Conservation (phyloP, 2,797 vertebrate species). For the Amazona finschi region DNA sequence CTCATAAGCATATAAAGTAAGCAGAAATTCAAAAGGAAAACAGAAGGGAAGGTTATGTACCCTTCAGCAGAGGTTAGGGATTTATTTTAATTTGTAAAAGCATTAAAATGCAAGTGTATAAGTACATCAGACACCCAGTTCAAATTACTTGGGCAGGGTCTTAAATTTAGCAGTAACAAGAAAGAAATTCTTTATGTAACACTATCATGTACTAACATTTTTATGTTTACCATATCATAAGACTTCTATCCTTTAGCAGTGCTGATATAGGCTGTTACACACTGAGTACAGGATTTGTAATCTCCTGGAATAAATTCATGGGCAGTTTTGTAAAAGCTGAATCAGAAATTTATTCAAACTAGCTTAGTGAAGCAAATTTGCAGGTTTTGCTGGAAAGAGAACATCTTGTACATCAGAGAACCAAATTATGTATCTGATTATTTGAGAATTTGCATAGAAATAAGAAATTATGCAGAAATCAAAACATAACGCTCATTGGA, state of each 20-base stretch:
- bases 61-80: background rate
- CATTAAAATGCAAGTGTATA: background rate
- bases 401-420: conserved; percentile 53
- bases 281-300: background rate
- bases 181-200: background rate
- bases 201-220: background rate
- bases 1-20: background rate
- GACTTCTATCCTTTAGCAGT: background rate
- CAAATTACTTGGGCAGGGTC: background rate
- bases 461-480: conserved; percentile 56
- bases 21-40: background rate
- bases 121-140: background rate
- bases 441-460: conserved; percentile 67
- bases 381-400: conserved; percentile 19
- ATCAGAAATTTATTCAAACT: conserved; percentile 38
- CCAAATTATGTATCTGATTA: conserved; percentile 55
- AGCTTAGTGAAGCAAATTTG: conserved; percentile 41
- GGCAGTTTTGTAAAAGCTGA: background rate
- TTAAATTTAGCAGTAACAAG: background rate
- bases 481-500: background rate
- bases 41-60: background rate
- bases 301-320: background rate
- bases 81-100: background rate
- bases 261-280: background rate
- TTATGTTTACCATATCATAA: background rate